Evolutionary conservation across 2,888 invertebrate species (phyloP).

Genomic region (Morpho helenor): DNA sequence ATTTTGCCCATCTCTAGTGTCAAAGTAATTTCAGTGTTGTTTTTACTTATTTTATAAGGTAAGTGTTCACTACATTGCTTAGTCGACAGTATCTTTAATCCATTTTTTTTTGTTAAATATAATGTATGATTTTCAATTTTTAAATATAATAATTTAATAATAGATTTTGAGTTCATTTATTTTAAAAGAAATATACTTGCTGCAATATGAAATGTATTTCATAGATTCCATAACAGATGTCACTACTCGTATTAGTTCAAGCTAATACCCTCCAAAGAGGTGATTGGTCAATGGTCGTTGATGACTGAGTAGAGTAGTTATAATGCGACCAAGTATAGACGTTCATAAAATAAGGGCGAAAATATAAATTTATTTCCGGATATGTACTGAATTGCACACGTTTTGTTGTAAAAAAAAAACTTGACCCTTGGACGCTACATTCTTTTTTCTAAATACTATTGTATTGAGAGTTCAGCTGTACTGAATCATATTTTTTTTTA

Average conservation of each 20-base stretch:
- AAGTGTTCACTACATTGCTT: neutral
- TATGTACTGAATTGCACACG: slow-evolving; percentile 39
- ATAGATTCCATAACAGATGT: slow-evolving; percentile 17
- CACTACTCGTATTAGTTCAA: slow-evolving; percentile 23
- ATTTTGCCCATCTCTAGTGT: no score
- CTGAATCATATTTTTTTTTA: slow-evolving; percentile 20
- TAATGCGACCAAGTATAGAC: slow-evolving; percentile 51
- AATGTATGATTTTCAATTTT: no score
- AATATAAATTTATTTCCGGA: slow-evolving; percentile 43
- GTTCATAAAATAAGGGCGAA: slow-evolving; percentile 50
- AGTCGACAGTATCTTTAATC: no score
- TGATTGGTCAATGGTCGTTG: slow-evolving; percentile 44
- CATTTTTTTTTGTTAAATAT: no score
- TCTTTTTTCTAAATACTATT: slow-evolving; percentile 22
- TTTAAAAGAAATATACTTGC: no score
- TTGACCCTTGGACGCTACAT: slow-evolving; percentile 19
- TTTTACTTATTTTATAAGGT: neutral
- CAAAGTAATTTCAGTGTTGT: no score
- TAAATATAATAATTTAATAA: no score
- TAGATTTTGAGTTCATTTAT: no score
- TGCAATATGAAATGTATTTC: neutral
- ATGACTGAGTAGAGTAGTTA: slow-evolving; percentile 32
- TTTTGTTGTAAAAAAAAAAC: slow-evolving; percentile 29
- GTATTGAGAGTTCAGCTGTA: slow-evolving; percentile 29
- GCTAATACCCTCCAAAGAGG: slow-evolving; percentile 27